These are phyloP conservation scores for Cololabis saira DNA, from an alignment of 2,113 vertebrate species.

Conservation along the genomic window DNA sequence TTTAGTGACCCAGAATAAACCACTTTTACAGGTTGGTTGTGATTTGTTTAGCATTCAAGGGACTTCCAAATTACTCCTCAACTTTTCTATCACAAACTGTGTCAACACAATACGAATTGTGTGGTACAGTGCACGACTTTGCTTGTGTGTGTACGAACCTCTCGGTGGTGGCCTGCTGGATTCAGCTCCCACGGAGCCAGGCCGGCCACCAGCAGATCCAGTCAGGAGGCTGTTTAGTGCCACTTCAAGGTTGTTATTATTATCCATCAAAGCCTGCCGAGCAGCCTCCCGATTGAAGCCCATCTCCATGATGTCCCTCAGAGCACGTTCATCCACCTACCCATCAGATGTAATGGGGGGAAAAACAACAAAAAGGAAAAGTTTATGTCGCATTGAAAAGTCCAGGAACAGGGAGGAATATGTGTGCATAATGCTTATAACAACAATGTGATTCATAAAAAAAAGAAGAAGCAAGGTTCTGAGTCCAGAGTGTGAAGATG, in stretches of 20 bases:
- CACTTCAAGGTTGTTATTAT: constrained; percentile 94
- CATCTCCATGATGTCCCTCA: constrained; percentile 98
- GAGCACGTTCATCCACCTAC: constrained; percentile 95
- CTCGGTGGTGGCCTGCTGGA: constrained; percentile 58
- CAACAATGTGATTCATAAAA: not conserved
- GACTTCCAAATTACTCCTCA: constrained; percentile 8
- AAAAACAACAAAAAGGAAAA: not conserved
- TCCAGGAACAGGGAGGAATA: not conserved
- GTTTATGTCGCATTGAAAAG: not conserved
- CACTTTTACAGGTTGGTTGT: constrained; percentile 33
- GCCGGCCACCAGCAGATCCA: constrained; percentile 84
- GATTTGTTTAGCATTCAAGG: constrained; percentile 32
- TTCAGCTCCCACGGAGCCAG: constrained; percentile 63
- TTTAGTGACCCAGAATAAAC: not conserved
- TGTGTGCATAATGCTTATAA: not conserved
- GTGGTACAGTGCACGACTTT: not conserved
- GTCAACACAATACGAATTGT: constrained; percentile 4
- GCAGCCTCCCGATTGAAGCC: constrained; percentile 95
- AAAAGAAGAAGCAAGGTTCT: too few species aligned
- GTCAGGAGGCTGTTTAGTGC: constrained; percentile 93
- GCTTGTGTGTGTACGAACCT: constrained; percentile 54
- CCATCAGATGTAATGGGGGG: constrained; percentile 2
- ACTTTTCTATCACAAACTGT: constrained; percentile 18
- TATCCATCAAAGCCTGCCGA: constrained; percentile 94
- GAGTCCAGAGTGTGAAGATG: not conserved